These are phyloP conservation scores for Anomalospiza imberbis DNA, from an alignment of 2,797 vertebrate genomes.

Conservation along the genomic window DNA sequence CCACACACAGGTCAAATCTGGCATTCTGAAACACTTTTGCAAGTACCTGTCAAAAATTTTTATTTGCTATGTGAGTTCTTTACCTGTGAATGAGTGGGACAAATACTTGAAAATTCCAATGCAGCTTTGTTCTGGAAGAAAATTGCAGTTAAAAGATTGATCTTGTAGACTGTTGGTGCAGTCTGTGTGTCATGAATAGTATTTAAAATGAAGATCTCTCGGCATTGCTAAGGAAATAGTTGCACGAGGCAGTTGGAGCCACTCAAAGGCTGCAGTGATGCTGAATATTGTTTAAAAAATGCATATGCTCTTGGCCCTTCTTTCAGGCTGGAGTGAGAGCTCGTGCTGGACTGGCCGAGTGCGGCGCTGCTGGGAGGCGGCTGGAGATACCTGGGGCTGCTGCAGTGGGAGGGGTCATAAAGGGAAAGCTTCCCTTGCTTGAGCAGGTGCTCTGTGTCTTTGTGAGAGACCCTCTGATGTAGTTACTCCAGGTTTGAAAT, in stretches of 20 bases:
- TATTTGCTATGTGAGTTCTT: not conserved
- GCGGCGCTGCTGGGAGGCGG: not conserved
- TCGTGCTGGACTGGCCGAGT: rapidly evolving
- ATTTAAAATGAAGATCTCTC: not conserved
- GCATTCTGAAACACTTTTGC: not conserved
- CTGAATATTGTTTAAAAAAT: not conserved
- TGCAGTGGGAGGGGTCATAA: rapidly evolving
- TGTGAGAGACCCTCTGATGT: not conserved
- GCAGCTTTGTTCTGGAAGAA: not conserved
- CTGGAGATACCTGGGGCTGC: not conserved
- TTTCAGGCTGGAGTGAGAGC: not conserved
- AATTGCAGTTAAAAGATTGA: not conserved
- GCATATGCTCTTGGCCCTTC: not conserved
- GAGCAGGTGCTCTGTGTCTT: not conserved
- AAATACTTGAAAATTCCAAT: not conserved
- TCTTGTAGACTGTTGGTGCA: not conserved
- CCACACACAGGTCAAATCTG: not conserved
- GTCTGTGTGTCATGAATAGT: not conserved
- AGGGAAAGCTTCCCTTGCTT: not conserved
- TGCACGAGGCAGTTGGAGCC: not conserved
- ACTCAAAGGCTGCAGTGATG: not conserved
- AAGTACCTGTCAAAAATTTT: not conserved
- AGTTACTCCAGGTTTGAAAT: not conserved
- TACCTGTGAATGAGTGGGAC: not conserved
- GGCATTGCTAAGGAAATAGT: not conserved